Base-by-base conservation (phyloP, 2,113 vertebrate genomes). In the Spermophilus dauricus region DNA sequence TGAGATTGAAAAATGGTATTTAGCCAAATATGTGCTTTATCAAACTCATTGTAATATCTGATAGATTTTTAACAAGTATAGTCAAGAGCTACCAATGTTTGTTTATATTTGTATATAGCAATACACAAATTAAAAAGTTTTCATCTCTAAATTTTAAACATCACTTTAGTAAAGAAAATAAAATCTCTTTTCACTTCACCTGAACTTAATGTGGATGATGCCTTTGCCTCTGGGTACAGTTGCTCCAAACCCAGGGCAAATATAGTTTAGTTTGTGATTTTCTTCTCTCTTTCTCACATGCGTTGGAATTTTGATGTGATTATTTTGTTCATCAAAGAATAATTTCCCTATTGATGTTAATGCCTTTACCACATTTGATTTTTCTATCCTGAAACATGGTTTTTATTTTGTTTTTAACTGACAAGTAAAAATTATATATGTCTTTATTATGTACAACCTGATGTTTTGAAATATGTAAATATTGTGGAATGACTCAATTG, bases 31-130 rank as follows among this genome's bases (percentile, higher is more conserved):
- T 69, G 22, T 75, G 34, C 17, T 85, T 96, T 89, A 92, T 75
- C 37, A 85, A 75, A 81, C 37, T 77, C 42, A 76, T 42, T 65
- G 34, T 69, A 91, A 76, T 51, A 76, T 34, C 12, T 83, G 48
- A 30, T 26, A 48, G 58, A 80, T 84, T 95, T 81, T 89, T 67
- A 92, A 75, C 86, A 80, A 80, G 34, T 14, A 53, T 73, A 86
- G 69, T 13, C 4, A 84, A 91, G n/a, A 88, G 53, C 4, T 80
- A n/a, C 45, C 45, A 45, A 9, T 45, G 8, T 45, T 8, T 45
- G 45, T 45, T 45, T 45, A 45, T 45, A 45, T 45, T 45, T 45
- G 45, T 45, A 45, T 45, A 45, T 45, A 45, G 48, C 20, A 89
- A 89, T 85, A 51, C 73, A 67, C 0, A 53, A 86, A 90, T n/a